Evolutionary conservation across 2,113 vertebrate genomes (phyloP), one percentile per base, ranked within the genome.

Genomic region (Hiodon tergisus): DNA sequence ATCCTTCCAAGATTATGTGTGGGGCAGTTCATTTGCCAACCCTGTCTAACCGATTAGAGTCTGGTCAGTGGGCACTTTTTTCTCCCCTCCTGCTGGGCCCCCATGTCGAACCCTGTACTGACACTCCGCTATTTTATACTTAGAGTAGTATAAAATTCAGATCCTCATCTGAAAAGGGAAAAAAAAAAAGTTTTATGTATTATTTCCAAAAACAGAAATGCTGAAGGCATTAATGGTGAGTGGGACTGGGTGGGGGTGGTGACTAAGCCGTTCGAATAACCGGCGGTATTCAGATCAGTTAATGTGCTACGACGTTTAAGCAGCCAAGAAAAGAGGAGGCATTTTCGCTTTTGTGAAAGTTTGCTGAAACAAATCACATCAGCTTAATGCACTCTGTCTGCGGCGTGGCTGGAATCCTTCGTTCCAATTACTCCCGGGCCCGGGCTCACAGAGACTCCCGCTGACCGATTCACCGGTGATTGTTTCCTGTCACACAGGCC

Each of bases 391-490:
- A 91, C 88, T 89, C 90, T 89, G 86, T 90, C 90, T 85, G 88
- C 86, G 83, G 90, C 90, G 89, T 88, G 88, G 86, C 86, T 90
- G 77, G 89, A 92, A 90, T 89, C 92, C 89, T 92, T 91, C 90
- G 89, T 92, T 89, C 93, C 95, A 96, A 97, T 97, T 97, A 96
- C 92, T 93, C 89, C 90, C 93, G 93, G 89, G 95, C 95, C 90
- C 86, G 93, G 91, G 89, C 90, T 92, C 91, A 85, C 86, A 87
- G 88, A 91, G 91, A 89, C 93, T 95, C 94, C 96, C 94, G 94
- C 94, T 95, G 94, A 92, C 94, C 93, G 91, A 94, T 95, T 95
- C 91, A 92, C 86, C 89, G 92, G 90, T 94, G 93, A 95, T 95
- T 92, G 95, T 93, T 95, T 96, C 94, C 93, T 89, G 91, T 93